phyloP scores from a whole-genome alignment of 2,113 vertebrate species.

The Phycodurus eques region DNA sequence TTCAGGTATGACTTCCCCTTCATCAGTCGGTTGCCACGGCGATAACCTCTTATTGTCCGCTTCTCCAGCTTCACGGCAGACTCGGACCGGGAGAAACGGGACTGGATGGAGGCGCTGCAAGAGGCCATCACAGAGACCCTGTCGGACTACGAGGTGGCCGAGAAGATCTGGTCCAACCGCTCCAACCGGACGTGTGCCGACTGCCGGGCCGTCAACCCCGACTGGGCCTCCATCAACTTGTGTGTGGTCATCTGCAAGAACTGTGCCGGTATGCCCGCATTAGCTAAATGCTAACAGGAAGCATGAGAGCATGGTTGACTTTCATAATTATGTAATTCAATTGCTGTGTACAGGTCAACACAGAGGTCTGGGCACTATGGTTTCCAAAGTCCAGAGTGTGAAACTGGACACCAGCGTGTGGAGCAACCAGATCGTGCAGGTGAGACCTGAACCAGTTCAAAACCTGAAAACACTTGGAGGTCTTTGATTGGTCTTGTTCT shows the following conservation, averaged over 20 bases:
- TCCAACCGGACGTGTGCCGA: conserved; percentile 90
- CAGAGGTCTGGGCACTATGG: conserved; percentile 87
- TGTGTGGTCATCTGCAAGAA: conserved; percentile 98
- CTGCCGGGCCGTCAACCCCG: conserved; percentile 85
- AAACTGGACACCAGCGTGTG: conserved; percentile 95
- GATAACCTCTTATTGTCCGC: background rate
- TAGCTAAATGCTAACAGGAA: background rate
- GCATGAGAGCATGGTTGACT: background rate
- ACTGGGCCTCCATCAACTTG: conserved; percentile 98
- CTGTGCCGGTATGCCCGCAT: conserved; percentile 80
- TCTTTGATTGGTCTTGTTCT: background rate
- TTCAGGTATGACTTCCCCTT: conserved; percentile 80
- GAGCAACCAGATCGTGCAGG: conserved; percentile 97
- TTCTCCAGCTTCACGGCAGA: conserved; percentile 85
- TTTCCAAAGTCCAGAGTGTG: conserved; percentile 96
- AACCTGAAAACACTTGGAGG: background rate
- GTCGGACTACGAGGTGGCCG: conserved; percentile 95
- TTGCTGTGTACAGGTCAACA: conserved; percentile 80
- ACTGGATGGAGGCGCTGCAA: conserved; percentile 92
- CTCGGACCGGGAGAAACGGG: conserved; percentile 85
- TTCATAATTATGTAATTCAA: background rate
- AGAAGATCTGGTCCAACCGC: conserved; percentile 99
- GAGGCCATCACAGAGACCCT: conserved; percentile 90
- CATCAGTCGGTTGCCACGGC: background rate
- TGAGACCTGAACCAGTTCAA: conserved; percentile 40